phyloP scores from a whole-genome alignment of 2,888 invertebrate genomes.

The Atethmia centrago region DNA sequence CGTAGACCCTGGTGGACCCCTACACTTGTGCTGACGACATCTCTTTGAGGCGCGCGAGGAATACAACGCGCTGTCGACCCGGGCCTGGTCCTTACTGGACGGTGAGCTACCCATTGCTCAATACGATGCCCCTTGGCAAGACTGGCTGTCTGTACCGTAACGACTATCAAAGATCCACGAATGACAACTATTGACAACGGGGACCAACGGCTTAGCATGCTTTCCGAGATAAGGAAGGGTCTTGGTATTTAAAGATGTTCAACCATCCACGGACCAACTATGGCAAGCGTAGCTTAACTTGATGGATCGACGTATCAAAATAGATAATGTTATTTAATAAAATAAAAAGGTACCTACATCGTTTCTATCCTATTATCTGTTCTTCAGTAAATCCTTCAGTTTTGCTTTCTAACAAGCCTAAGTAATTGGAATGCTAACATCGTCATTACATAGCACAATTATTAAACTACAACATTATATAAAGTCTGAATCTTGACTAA shows the following conservation, averaged over 20 bases:
- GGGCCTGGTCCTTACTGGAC: no score
- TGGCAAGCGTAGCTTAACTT: background rate
- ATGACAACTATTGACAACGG: no score
- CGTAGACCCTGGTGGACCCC: no score
- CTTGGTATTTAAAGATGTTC: background rate
- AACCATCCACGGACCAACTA: background rate
- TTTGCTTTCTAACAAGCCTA: conserved; percentile 12
- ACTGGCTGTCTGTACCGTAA: no score
- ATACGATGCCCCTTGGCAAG: no score
- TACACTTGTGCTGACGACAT: no score
- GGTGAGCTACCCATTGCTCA: no score
- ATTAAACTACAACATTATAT: conserved; percentile 37
- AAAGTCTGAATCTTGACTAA: conserved; percentile 41
- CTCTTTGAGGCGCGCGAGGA: no score
- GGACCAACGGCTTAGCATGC: no score
- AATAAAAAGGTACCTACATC: background rate
- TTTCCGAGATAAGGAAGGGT: no score
- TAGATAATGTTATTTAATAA: background rate
- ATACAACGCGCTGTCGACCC: no score
- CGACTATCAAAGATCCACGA: background rate
- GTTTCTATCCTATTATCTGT: no score
- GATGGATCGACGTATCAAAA: background rate
- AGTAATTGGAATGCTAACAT: conserved; percentile 30
- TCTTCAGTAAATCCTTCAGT: background rate
- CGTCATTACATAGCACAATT: conserved; percentile 21